Conservation (phyloP, 2,113 vertebrate genomes). For the Dasyurus viverrinus region DNA sequence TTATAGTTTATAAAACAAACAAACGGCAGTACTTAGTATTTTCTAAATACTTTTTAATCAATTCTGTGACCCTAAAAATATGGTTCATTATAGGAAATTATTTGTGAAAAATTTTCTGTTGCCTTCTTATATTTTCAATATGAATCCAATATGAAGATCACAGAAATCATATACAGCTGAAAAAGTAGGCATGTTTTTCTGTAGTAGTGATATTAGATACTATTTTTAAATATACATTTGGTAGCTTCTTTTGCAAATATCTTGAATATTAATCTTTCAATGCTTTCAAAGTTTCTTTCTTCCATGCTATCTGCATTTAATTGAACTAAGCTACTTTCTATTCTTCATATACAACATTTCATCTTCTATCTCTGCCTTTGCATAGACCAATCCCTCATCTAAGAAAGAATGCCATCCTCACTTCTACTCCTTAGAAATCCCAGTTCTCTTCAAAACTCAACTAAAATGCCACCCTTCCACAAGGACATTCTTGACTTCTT, state of each 20-base stretch:
- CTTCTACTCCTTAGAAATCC: neutral
- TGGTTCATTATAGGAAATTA: neutral
- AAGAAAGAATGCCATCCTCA: neutral
- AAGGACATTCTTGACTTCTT: neutral
- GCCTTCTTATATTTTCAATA: neutral
- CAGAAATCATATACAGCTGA: neutral
- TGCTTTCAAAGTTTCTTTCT: neutral
- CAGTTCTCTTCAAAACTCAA: neutral
- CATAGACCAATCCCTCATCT: neutral
- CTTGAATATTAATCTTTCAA: neutral
- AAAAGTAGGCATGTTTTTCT: neutral
- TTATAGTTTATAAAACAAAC: neutral
- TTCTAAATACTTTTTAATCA: neutral
- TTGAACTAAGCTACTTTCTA: neutral
- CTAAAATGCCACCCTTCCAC: neutral
- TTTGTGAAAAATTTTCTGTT: neutral
- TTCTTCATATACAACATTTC: neutral
- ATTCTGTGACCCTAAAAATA: neutral
- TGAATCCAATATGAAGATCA: neutral
- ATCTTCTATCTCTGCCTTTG: neutral
- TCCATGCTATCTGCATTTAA: neutral
- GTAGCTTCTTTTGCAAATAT: neutral
- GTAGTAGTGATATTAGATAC: neutral
- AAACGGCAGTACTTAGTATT: neutral
- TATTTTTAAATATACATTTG: neutral